Evolutionary conservation across 2,888 invertebrate genomes (phyloP).

Genomic region (Dysmachus trigonus): DNA sequence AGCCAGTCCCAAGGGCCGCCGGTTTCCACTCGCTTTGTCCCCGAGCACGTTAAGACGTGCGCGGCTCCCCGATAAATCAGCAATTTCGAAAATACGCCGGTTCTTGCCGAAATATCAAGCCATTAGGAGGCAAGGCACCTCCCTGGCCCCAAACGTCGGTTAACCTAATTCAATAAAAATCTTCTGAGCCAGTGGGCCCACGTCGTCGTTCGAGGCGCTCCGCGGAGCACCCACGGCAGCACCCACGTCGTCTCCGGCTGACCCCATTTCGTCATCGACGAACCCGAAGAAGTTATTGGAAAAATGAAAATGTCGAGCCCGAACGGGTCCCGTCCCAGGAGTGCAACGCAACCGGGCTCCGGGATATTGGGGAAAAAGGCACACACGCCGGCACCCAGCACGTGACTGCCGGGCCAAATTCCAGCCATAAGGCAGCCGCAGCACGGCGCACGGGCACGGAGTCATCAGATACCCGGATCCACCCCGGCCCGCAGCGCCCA

Average conservation of each 20-base stretch:
- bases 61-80: conserved; percentile 13
- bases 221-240: neutral
- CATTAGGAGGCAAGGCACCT: neutral
- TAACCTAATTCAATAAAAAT: conserved; percentile 40
- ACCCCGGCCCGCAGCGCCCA: conserved; percentile 37
- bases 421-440: neutral
- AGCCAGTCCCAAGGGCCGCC: neutral
- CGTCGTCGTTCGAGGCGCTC: neutral
- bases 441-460: neutral
- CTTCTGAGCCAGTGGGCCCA: conserved; percentile 30
- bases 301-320: neutral
- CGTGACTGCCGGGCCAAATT: conserved; percentile 9
- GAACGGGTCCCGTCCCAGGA: neutral
- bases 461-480: neutral
- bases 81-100: conserved; percentile 22
- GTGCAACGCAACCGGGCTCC: neutral
- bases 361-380: neutral
- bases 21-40: neutral
- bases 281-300: conserved; percentile 31
- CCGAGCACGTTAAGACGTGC: neutral
- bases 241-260: conserved; percentile 32
- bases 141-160: conserved; percentile 20
- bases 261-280: conserved; percentile 15
- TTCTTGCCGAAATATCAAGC: conserved; percentile 28
- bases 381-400: neutral